phyloP scores from a whole-genome alignment of 1,140 invertebrate species.

The Anastatus disparis region DNA sequence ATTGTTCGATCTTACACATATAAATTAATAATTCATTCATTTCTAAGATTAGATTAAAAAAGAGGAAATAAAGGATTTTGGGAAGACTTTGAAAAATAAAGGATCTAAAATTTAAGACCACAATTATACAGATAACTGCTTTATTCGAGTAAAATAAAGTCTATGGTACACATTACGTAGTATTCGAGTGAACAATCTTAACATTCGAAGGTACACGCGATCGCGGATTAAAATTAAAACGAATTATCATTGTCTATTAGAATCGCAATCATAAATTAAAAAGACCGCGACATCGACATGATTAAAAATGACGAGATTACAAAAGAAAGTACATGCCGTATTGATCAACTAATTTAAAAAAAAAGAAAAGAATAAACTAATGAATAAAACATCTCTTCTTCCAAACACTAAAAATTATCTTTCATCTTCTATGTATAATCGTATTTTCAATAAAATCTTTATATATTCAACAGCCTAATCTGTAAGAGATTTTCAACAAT shows the following conservation, averaged over 20 bases:
- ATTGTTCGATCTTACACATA: too few species aligned
- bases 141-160: slow-evolving; percentile 38
- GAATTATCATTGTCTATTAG: neutral
- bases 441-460: slow-evolving; percentile 21
- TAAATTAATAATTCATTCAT: too few species aligned
- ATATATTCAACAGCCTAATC: slow-evolving; percentile 10
- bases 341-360: slow-evolving; percentile 26
- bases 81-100: too few species aligned
- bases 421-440: neutral
- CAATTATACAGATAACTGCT: slow-evolving; percentile 26
- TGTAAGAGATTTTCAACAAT: neutral
- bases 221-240: slow-evolving; percentile 21
- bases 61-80: too few species aligned
- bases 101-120: too few species aligned
- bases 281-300: neutral
- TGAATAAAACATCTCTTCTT: slow-evolving; percentile 6
- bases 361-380: slow-evolving; percentile 2
- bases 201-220: slow-evolving; percentile 15
- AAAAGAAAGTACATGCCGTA: slow-evolving; percentile 20
- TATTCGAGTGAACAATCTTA: slow-evolving; percentile 21
- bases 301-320: slow-evolving; percentile 7
- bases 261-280: neutral
- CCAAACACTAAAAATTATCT: slow-evolving; percentile 24
- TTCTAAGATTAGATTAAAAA: too few species aligned
- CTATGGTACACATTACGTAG: slow-evolving; percentile 30